Evolutionary conservation across 2,113 vertebrate genomes (phyloP).

Genomic region (Athene noctua): DNA sequence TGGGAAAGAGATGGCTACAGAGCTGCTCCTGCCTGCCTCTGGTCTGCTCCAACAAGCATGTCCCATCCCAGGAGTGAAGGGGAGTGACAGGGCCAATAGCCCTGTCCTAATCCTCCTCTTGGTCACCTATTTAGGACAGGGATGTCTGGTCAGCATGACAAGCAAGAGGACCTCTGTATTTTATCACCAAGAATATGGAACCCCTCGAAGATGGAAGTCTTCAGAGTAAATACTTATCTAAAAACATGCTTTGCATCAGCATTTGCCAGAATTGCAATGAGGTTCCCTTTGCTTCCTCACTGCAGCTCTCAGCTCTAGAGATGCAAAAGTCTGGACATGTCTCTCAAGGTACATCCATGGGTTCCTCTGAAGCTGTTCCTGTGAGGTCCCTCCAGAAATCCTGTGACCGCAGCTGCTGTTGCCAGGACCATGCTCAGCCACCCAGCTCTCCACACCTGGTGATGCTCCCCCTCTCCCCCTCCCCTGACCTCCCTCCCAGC

Average conservation of each 20-base stretch:
- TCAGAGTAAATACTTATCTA: not conserved
- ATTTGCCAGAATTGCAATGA: not conserved
- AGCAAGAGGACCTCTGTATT: not conserved
- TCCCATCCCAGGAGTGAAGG: not conserved
- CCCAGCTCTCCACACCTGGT: too few relatives aligned
- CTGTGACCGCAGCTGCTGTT: not conserved
- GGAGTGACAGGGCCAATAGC: not conserved
- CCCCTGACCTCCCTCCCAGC: not conserved
- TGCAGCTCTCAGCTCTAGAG: not conserved
- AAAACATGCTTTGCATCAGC: not conserved
- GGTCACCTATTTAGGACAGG: not conserved
- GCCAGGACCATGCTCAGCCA: not conserved
- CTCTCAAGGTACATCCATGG: accelerated
- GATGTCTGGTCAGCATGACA: not conserved
- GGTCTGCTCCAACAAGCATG: not conserved
- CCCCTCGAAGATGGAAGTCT: not conserved
- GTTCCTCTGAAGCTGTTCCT: not conserved
- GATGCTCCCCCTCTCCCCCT: not conserved
- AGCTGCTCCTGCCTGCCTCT: not conserved
- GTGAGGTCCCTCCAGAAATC: not conserved
- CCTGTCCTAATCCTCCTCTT: not conserved
- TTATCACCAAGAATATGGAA: not conserved
- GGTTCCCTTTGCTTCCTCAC: not conserved
- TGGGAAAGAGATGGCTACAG: not conserved
- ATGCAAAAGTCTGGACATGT: not conserved